These are phyloP conservation scores for Drosophila gaucha DNA, from an alignment of 2,888 invertebrate species.

Conservation along the genomic window DNA sequence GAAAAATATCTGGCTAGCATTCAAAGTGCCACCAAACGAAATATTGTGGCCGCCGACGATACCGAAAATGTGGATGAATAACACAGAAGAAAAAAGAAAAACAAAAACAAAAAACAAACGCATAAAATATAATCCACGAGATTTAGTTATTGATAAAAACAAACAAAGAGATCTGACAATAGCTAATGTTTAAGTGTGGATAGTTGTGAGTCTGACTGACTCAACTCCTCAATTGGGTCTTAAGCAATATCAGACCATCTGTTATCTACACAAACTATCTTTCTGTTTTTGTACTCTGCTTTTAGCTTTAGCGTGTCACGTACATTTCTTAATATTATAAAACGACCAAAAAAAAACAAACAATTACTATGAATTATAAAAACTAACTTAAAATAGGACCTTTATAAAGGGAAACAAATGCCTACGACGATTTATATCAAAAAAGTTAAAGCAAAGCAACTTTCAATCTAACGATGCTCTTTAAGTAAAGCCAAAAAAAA, in stretches of 20 bases:
- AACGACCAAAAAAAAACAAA: conserved; percentile 63
- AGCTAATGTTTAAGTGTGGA: conserved; percentile 41
- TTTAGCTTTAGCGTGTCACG: conserved; percentile 47
- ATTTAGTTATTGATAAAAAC: conserved; percentile 13
- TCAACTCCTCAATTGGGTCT: neutral
- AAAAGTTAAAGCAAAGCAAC: conserved; percentile 21
- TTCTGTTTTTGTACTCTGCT: conserved; percentile 57
- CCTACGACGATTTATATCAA: conserved; percentile 37
- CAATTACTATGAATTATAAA: conserved; percentile 38
- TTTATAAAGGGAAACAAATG: conserved; percentile 17
- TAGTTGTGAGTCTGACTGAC: conserved; percentile 16
- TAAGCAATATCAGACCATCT: conserved; percentile 7
- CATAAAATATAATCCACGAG: conserved; percentile 27
- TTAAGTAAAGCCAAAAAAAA: conserved; percentile 48
- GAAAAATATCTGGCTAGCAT: conserved; percentile 83
- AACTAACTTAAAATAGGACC: conserved; percentile 57
- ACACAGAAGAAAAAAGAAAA: conserved; percentile 30
- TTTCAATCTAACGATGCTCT: conserved; percentile 57
- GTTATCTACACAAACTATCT: conserved; percentile 29
- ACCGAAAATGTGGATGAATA: conserved; percentile 77
- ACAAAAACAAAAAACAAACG: conserved; percentile 14
- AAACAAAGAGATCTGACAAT: conserved; percentile 39
- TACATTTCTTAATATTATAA: conserved; percentile 45
- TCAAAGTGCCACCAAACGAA: conserved; percentile 83
- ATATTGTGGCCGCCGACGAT: conserved; percentile 82